Evolutionary conservation across 2,888 invertebrate genomes (phyloP), one percentile per base, ranked within the genome.

Genomic region (Scaptodrosophila latifasciaeformis): DNA sequence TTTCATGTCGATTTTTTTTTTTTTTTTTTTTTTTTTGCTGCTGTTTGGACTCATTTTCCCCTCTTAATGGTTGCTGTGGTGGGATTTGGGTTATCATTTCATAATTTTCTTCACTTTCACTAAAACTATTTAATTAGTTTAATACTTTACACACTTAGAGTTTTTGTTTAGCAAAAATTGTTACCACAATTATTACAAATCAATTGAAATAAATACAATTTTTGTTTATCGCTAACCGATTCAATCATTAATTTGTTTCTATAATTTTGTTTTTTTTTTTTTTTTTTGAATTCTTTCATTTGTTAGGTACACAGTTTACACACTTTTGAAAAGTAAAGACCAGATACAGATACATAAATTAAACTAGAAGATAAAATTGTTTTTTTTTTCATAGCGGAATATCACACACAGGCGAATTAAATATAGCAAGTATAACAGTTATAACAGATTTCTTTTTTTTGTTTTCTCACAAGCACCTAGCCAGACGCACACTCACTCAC

Each of bases 261-360:
- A 67, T 31, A 34, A 34, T 24, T 47, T 21, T 13, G 24, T 42
- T 12, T n/a, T 24, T 7, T n/a, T n/a, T n/a, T n/a, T n/a, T n/a
- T n/a, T 59, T 54, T 55, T 56, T 56, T 61, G 49, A 19, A 5
- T 34, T 13, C 30, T 34, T 35, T 29, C 30, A 18, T 40, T 40
- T 4, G 49, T 67, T 59, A 81, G 81, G 81, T 81, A 81, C 81
- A 69, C 77, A 68, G 81, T 80, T 72, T 67, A 76, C 63, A 67
- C 63, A 67, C 66, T 74, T 63, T 72, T 65, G 52, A 55, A 71
- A 74, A 70, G 67, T 59, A 71, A 70, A 70, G 49, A 67, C 58
- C 62, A 69, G 65, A 62, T 69, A 40, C 60, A 69, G 63, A 63
- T 66, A 43, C 30, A 48, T 45, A 50, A 66, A 55, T 31, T 48